These are phyloP conservation scores for Aplysina aerophoba DNA, from an alignment of 37 sponge, comb jelly and placozoan species.

Conservation along the genomic window DNA sequence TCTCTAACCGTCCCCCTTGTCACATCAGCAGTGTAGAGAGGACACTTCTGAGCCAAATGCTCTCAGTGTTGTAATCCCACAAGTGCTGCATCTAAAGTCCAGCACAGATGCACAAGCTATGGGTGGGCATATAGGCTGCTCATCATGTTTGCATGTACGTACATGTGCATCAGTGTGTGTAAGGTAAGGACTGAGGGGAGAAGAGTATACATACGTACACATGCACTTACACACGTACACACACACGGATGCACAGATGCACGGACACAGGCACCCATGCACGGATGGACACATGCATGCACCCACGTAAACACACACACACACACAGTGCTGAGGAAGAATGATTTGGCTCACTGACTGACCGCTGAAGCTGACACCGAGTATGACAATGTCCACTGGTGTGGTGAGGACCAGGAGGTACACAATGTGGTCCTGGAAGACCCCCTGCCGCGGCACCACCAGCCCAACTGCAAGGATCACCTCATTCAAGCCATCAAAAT, in stretches of 20 bases:
- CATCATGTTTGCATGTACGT: too few species aligned
- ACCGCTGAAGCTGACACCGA: constrained; percentile 94
- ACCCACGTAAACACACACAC: constrained; percentile 18
- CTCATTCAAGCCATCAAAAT: constrained; percentile 97
- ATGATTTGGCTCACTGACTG: neutral
- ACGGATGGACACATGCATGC: neutral
- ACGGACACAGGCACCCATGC: neutral
- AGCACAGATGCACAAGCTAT: too few species aligned
- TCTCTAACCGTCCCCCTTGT: too few species aligned
- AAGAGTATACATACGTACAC: constrained; percentile 12
- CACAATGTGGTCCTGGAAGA: constrained; percentile 92
- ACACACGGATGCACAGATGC: constrained; percentile 9
- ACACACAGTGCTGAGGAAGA: neutral
- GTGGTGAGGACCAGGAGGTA: constrained; percentile 90
- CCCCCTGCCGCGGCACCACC: constrained; percentile 79
- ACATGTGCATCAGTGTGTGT: too few species aligned
- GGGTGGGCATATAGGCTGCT: too few species aligned
- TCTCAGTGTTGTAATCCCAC: too few species aligned
- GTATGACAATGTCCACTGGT: constrained; percentile 85
- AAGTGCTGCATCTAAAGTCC: too few species aligned
- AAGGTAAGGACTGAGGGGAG: too few species aligned
- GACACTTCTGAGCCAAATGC: too few species aligned
- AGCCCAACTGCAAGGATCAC: constrained; percentile 91
- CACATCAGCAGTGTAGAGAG: too few species aligned
- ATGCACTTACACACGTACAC: constrained; percentile 14